Percentiles rank a stretch among this genome's conserved stretches.
Conservation (phyloP, 2,113 vertebrate species). For the Python bivittatus region DNA sequence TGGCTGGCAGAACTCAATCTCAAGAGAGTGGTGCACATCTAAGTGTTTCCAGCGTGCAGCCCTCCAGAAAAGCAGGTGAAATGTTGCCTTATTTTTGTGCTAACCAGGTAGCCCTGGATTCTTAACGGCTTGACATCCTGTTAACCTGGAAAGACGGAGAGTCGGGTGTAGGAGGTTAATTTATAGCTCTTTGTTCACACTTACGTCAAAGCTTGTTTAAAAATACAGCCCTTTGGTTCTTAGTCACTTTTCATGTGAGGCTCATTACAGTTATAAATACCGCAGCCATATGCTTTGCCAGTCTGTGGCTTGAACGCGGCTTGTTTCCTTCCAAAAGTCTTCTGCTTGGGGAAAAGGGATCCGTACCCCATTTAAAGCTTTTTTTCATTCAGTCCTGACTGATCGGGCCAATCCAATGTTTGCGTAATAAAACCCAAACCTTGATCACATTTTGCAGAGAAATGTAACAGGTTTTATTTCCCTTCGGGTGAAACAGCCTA, state of each 20-base stretch:
- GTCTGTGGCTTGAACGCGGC: neutral
- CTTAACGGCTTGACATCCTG: neutral
- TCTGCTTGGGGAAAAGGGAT: neutral
- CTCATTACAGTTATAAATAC: conserved; percentile 29
- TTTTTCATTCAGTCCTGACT: neutral
- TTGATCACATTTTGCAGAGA: neutral
- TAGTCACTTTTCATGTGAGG: conserved; percentile 37
- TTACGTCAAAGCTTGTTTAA: conserved; percentile 26
- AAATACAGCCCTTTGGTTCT: conserved; percentile 31
- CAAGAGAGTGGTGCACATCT: neutral
- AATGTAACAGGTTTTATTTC: neutral
- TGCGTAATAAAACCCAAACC: neutral
- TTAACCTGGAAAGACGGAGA: neutral
- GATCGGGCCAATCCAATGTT: neutral
- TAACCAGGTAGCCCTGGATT: conserved; percentile 2
- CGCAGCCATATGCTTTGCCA: conserved; percentile 24
- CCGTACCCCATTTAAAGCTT: too few species aligned
- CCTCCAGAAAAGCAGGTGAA: conserved; percentile 1
- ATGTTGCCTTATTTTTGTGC: neutral
- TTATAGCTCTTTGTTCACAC: conserved; percentile 35
- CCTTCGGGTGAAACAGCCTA: neutral
- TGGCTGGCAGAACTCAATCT: neutral
- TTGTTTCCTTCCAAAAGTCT: neutral
- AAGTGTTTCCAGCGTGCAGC: neutral
- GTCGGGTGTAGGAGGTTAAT: conserved; percentile 10